Conservation (phyloP, 2,113 vertebrate genomes). For the Cnemophilus loriae region DNA sequence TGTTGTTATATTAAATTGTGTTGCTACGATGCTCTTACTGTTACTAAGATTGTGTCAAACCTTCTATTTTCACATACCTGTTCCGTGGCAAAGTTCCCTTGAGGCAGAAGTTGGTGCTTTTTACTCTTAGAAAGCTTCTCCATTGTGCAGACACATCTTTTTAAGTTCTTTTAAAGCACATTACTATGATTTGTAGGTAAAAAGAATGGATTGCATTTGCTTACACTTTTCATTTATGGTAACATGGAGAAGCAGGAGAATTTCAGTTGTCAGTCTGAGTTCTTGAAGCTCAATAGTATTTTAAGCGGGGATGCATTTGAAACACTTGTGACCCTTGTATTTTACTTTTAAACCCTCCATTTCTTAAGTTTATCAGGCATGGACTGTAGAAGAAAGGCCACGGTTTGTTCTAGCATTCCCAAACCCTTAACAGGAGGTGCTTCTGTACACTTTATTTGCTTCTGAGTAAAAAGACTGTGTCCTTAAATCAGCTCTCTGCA, state of each 20-base stretch:
- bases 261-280: not conserved
- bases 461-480: not conserved
- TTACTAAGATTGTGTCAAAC: not conserved
- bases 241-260: not conserved
- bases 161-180: not conserved
- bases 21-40: not conserved
- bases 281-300: not conserved
- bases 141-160: not conserved
- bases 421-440: not conserved
- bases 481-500: not conserved
- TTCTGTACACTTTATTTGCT: not conserved
- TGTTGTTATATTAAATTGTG: not conserved
- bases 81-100: not conserved
- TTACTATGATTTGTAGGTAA: not conserved
- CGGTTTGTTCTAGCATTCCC: not conserved
- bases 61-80: not conserved
- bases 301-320: not conserved
- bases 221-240: not conserved
- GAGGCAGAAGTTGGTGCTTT: not conserved
- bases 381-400: not conserved
- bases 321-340: not conserved
- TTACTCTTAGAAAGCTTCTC: not conserved
- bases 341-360: not conserved
- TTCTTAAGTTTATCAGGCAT: not conserved
- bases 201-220: not conserved